Conservation (phyloP, 2,113 vertebrate species). For the Mandrillus leucophaeus region DNA sequence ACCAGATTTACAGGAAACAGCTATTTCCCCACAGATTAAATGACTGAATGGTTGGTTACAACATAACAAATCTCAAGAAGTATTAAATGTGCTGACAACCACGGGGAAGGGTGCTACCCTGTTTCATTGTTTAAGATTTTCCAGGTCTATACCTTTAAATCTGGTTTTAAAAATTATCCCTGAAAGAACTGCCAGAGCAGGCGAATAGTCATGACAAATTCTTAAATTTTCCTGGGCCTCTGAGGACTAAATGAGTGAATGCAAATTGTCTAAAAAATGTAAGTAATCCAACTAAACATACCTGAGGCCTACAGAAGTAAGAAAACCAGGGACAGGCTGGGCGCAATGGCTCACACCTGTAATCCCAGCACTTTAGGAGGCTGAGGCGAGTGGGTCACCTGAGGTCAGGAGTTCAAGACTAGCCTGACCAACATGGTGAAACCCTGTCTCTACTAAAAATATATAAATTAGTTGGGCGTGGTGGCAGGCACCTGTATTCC, state of each 20-base stretch:
- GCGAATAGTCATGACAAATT: neutral
- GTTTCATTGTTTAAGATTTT: slow-evolving; percentile 5
- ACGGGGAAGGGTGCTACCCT: neutral
- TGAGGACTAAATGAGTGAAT: slow-evolving; percentile 25
- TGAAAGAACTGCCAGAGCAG: slow-evolving; percentile 6
- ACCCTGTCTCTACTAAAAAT: too few relatives aligned
- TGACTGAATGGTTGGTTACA: neutral
- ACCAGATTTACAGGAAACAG: neutral
- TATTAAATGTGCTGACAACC: neutral
- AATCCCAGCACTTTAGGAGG: too few relatives aligned
- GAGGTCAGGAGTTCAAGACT: too few relatives aligned
- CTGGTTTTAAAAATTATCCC: slow-evolving; percentile 18
- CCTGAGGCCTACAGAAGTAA: neutral
- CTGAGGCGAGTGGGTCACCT: too few relatives aligned
- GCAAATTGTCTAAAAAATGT: neutral
- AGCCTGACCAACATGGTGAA: too few relatives aligned
- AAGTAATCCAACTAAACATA: slow-evolving; percentile 28
- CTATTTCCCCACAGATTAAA: neutral
- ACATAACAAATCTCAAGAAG: neutral
- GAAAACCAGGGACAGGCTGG: neutral
- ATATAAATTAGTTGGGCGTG: too few relatives aligned
- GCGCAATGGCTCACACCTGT: too few relatives aligned
- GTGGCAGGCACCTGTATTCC: too few relatives aligned
- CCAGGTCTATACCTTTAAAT: neutral
- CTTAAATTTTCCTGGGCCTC: neutral